Percentiles rank a stretch among this genome's conserved stretches.
phyloP scores from a whole-genome alignment of 2,888 invertebrate species.

The Zygaena filipendulae region DNA sequence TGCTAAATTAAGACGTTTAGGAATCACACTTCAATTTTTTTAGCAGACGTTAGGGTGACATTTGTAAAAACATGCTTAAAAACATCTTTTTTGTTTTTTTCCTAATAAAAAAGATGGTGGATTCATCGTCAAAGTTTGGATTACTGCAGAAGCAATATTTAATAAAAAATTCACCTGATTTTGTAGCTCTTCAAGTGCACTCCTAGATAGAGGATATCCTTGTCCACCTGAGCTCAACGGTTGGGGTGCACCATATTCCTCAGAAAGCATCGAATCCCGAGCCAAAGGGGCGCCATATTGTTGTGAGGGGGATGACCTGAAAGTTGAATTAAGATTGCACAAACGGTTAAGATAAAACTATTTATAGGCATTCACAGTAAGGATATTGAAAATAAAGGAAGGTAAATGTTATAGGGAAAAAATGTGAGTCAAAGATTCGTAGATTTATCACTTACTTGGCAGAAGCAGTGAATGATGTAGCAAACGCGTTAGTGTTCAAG shows the following conservation, averaged over 20 bases:
- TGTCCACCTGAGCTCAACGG: slow-evolving; percentile 42
- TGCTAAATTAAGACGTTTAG: too few relatives aligned
- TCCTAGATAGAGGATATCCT: slow-evolving; percentile 38
- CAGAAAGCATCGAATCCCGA: slow-evolving; percentile 43
- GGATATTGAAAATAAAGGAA: neutral
- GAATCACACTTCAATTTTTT: too few relatives aligned
- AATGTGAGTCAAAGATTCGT: too few relatives aligned
- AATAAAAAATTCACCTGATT: slow-evolving; percentile 39
- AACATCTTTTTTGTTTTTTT: too few relatives aligned
- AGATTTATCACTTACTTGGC: slow-evolving; percentile 24
- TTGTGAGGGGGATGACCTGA: slow-evolving; percentile 32
- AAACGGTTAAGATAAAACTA: neutral
- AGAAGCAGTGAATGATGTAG: slow-evolving; percentile 39
- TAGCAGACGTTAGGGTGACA: too few relatives aligned
- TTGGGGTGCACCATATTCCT: slow-evolving; percentile 51
- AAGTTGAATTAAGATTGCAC: neutral
- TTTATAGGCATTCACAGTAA: too few relatives aligned
- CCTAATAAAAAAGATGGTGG: too few relatives aligned
- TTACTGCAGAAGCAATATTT: too few relatives aligned
- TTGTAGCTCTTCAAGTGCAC: slow-evolving; percentile 33
- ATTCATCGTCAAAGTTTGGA: too few relatives aligned
- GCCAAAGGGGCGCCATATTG: slow-evolving; percentile 36
- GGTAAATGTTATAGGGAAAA: too few relatives aligned
- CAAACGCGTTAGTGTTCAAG: slow-evolving; percentile 40
- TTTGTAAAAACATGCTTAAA: too few relatives aligned